phyloP scores from a whole-genome alignment of 2,888 invertebrate species.

The Ctena decussata region DNA sequence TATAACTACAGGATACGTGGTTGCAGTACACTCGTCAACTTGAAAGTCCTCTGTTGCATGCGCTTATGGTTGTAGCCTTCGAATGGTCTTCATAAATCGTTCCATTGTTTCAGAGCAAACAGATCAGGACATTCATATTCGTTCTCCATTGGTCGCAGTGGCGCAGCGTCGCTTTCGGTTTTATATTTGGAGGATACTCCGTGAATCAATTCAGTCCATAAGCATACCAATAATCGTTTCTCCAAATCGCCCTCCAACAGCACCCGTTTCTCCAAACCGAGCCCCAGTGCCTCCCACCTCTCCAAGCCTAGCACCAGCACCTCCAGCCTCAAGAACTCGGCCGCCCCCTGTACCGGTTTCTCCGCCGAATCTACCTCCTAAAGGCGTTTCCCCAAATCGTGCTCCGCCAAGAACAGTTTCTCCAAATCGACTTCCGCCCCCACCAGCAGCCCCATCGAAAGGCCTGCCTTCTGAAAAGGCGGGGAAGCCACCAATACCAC shows the following conservation, averaged over 20 bases:
- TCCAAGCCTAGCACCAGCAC: slow-evolving; percentile 1
- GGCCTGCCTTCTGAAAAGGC: not conserved
- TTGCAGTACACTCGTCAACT: too few relatives aligned
- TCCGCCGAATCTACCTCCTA: not conserved
- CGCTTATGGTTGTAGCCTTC: too few relatives aligned
- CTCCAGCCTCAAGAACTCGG: not conserved
- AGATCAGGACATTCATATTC: too few relatives aligned
- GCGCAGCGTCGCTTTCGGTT: too few relatives aligned
- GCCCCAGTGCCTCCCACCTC: not conserved
- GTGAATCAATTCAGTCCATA: too few relatives aligned
- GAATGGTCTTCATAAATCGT: too few relatives aligned
- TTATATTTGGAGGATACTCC: too few relatives aligned
- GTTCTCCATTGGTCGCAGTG: too few relatives aligned
- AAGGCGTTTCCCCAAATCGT: not conserved
- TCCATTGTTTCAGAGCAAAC: too few relatives aligned
- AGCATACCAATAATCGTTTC: not conserved
- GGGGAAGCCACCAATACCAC: not conserved
- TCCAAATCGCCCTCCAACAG: not conserved
- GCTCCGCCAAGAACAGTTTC: not conserved
- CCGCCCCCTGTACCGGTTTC: not conserved
- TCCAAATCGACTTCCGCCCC: not conserved
- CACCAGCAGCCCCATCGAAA: not conserved
- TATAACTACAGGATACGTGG: too few relatives aligned
- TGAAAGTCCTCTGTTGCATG: too few relatives aligned
- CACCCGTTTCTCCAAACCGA: not conserved